Evolutionary conservation across 2,888 invertebrate species (phyloP), one percentile per base, ranked within the genome.

Genomic region (Mesoligia furuncula): DNA sequence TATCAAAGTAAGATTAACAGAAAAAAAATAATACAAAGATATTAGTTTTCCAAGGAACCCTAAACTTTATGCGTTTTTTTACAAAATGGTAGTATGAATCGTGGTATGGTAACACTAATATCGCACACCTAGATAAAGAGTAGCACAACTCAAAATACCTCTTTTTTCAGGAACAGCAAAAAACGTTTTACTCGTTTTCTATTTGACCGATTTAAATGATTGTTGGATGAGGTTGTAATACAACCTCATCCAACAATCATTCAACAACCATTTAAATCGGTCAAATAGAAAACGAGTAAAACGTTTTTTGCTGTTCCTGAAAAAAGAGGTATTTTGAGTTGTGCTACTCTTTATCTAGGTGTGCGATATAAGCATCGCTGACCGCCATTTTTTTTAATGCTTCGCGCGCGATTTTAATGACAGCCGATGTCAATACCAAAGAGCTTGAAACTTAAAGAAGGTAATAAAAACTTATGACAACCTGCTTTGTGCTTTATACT

Each of bases 31-130:
- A 69, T 15, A 31, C 51, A 24, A 42, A 66, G 61, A 70, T 66
- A 74, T 74, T 27, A 15, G 27, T 64, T 79, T 73, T 71, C 73
- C 24, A 75, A 80, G 73, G 78, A 77, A 82, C 68, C 77, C 61
- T 81, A 73, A 54, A 79, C n/a, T 72, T 80, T 64, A 82, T 70
- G 75, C 66, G 79, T 62, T 83, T 77, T 62, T 74, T 66, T 80
- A 81, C 82, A 87, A 83, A 85, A 83, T 86, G 76, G 78, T 86
- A 85, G 70, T 17, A 73, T 75, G 64, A 71, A 51, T 79, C 39
- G 69, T 80, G 31, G 68, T 84, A 79, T 81, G 87, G 85, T 78
- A 87, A 86, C 84, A 82, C 79, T 85, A 81, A 74, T 74, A n/a
- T n/a, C n/a, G n/a, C n/a, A n/a, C n/a, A n/a, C n/a, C n/a, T n/a